These are phyloP conservation scores for Gisinianus flammeolus DNA, from an alignment of 2,888 invertebrate species.

Conservation along the genomic window DNA sequence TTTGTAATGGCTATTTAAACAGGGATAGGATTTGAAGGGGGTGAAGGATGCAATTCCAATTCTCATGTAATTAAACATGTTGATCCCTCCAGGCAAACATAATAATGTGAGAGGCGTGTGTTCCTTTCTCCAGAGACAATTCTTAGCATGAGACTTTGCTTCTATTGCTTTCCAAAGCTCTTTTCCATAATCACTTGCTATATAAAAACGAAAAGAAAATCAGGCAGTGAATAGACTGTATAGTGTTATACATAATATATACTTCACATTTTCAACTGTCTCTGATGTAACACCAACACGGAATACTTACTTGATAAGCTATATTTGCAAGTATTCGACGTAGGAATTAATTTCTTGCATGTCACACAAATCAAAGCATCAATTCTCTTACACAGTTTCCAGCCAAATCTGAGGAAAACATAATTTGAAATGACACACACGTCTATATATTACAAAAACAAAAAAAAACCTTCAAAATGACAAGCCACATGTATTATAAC, in stretches of 20 bases:
- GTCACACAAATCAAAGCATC: constrained; percentile 22
- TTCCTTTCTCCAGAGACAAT: constrained; percentile 18
- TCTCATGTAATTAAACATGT: constrained; percentile 19
- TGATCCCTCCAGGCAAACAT: constrained; percentile 14
- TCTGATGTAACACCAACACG: no score
- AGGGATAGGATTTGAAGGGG: neutral
- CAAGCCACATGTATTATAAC: no score
- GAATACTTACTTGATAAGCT: neutral
- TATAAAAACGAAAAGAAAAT: no score
- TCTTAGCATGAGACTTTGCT: neutral
- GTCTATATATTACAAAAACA: no score
- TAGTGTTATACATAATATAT: no score
- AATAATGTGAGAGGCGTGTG: constrained; percentile 26
- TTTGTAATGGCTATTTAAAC: neutral
- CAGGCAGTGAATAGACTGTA: no score
- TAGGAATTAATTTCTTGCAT: constrained; percentile 20
- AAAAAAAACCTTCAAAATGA: no score
- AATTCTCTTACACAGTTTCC: constrained; percentile 8
- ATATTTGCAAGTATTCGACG: neutral
- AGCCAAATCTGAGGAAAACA: no score
- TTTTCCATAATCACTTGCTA: neutral
- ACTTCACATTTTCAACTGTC: no score
- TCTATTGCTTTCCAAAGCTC: constrained; percentile 23
- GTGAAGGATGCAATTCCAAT: neutral
- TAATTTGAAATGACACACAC: no score